Conservation (phyloP, 2,888 invertebrate genomes). For the Nipponacmea schrenckii region DNA sequence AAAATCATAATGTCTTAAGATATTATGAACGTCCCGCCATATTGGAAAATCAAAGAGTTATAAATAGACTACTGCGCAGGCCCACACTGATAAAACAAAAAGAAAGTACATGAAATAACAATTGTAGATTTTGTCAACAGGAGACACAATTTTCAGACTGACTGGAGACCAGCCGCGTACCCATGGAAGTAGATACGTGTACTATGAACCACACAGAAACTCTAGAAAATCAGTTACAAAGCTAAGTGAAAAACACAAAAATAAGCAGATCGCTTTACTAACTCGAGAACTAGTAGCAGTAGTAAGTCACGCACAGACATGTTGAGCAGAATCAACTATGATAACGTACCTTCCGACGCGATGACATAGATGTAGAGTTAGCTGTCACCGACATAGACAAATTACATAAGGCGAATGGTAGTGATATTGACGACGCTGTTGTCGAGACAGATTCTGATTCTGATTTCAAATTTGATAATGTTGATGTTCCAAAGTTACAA, state of each 20-base stretch:
- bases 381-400: background rate
- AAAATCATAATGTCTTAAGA: no score
- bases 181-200: background rate
- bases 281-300: background rate
- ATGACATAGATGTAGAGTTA: background rate
- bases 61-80: no score
- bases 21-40: no score
- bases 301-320: background rate
- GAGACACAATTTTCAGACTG: no score
- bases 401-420: background rate
- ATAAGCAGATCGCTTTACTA: no score
- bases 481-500: background rate
- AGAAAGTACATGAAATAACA: no score
- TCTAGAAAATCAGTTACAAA: background rate
- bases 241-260: background rate
- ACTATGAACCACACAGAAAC: no score
- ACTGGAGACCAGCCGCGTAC: no score
- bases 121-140: no score
- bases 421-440: background rate
- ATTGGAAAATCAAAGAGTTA: no score
- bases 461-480: background rate
- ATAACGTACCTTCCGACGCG: background rate
- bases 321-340: background rate
- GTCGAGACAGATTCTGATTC: background rate
- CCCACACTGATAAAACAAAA: no score